Base-by-base conservation (phyloP, 2,888 invertebrate species). In the Xestobium rufovillosum region DNA sequence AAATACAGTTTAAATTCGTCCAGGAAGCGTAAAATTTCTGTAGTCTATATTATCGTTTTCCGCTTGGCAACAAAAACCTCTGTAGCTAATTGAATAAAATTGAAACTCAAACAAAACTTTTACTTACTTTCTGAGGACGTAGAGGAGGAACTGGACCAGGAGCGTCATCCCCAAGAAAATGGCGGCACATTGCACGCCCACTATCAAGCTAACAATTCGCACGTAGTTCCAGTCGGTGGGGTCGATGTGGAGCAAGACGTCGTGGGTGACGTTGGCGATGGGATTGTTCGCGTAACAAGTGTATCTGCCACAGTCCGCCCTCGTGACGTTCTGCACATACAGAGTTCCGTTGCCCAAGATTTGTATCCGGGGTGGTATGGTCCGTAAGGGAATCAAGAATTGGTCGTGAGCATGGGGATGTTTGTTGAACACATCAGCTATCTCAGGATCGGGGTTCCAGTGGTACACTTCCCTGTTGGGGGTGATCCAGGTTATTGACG, bases 271-370 rank as follows among this genome's bases (percentile, higher is more conserved):
- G 61, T 89, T 90, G 35, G 83, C 84, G 45, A 84, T 72, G 10
- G 87, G 80, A 68, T 92, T 92, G 53, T 82, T 76, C 26, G 87
- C 91, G 57, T 81, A 80, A 61, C 94, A 95, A 42, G 78, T 75
- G 68, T 94, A 95, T 15, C 76, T 69, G 34, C 92, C 92, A 51
- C 84, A 83, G 66, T 91, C 90, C 56, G 80, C 78, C 48, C 85
- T 75, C 26, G 80, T 77, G 39, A 85, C 73, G 39, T 59, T 58
- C 35, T 53, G 53, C 9, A 59, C 50, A 49, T 53, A 48, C 12
- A 78, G 43, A 2, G 55, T 59, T 3, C 59, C 59, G 38, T 59
- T 57, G 39, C 55, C 68, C 83, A 80, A 38, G 80, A 79, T 58
- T 79, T 76, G 68, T 39, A 86, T 73, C 47, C 84, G 67, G 1